Percentiles rank a stretch among this genome's conserved stretches.
Evolutionary conservation across 2,113 vertebrate species (phyloP).

Genomic region (Poeciliopsis turrubarensis): DNA sequence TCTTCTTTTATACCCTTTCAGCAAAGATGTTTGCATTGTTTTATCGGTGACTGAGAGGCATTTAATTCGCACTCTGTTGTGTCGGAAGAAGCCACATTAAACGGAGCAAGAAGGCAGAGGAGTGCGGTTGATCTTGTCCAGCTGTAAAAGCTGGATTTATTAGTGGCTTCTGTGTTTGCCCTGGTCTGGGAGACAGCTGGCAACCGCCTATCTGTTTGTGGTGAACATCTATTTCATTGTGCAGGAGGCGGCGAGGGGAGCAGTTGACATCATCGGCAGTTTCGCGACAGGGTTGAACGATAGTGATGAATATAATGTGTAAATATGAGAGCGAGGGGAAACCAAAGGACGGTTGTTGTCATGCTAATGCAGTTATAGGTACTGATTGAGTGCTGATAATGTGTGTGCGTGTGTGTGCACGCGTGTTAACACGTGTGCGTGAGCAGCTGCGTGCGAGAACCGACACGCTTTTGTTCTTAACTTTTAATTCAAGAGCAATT

Average conservation of each 20-base stretch:
- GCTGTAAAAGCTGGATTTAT: constrained; percentile 81
- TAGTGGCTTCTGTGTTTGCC: constrained; percentile 77
- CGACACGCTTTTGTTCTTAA: constrained; percentile 37
- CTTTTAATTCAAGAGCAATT: constrained; percentile 50
- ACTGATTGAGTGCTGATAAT: constrained; percentile 75
- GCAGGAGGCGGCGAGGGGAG: constrained; percentile 65
- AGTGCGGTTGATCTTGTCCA: constrained; percentile 74
- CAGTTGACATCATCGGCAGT: constrained; percentile 74
- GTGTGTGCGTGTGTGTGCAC: constrained; percentile 24
- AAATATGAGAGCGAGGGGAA: constrained; percentile 75
- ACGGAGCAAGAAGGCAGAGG: constrained; percentile 67
- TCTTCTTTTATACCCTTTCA: constrained; percentile 74
- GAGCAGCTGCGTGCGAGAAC: constrained; percentile 63
- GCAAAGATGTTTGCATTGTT: constrained; percentile 76
- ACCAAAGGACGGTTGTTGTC: constrained; percentile 77
- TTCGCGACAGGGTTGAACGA: constrained; percentile 73
- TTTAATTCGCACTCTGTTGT: constrained; percentile 68
- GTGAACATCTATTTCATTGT: constrained; percentile 79
- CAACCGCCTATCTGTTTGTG: constrained; percentile 76
- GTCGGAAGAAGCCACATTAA: constrained; percentile 72
- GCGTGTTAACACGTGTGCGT: constrained; percentile 39
- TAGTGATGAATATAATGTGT: constrained; percentile 82
- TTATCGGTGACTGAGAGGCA: constrained; percentile 80
- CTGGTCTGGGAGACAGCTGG: constrained; percentile 81
- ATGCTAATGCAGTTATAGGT: constrained; percentile 79